Conservation (phyloP, 2,888 invertebrate genomes). For the Malthinus flaveolus region DNA sequence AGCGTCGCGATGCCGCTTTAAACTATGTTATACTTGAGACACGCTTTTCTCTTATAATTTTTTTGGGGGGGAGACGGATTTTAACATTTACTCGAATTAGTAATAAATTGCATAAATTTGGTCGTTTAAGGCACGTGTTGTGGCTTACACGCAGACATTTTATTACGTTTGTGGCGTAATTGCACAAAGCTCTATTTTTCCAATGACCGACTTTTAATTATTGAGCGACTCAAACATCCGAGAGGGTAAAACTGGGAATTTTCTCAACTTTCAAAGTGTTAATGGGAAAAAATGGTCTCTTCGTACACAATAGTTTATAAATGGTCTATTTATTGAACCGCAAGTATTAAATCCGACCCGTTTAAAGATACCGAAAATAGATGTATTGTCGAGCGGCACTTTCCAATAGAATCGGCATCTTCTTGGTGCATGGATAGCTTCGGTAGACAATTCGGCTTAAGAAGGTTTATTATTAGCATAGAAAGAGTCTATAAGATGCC, state of each 20-base stretch:
- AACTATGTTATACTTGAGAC: constrained; percentile 36
- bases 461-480: constrained; percentile 32
- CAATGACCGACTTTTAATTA: no score
- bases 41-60: constrained; percentile 16
- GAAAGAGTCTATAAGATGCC: constrained; percentile 27
- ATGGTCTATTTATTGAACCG: constrained; percentile 34
- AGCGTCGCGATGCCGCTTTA: constrained; percentile 44
- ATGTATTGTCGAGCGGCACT: constrained; percentile 25
- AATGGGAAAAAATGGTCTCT: not conserved
- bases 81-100: constrained; percentile 55
- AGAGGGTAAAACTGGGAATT: no score
- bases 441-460: constrained; percentile 32
- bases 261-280: not conserved
- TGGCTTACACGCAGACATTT: constrained; percentile 45
- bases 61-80: constrained; percentile 40
- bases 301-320: constrained; percentile 8
- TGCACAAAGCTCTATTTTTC: no score
- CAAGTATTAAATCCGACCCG: constrained; percentile 33
- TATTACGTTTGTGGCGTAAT: constrained; percentile 35
- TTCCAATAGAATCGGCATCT: constrained; percentile 28
- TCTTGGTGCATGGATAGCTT: constrained; percentile 33
- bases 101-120: constrained; percentile 54
- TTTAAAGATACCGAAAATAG: constrained; percentile 29
- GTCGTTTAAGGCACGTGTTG: constrained; percentile 51
- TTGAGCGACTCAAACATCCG: no score